Evolutionary conservation across 2,888 invertebrate species (phyloP), one percentile per base, ranked within the genome.

Genomic region (Diadromus collaris): DNA sequence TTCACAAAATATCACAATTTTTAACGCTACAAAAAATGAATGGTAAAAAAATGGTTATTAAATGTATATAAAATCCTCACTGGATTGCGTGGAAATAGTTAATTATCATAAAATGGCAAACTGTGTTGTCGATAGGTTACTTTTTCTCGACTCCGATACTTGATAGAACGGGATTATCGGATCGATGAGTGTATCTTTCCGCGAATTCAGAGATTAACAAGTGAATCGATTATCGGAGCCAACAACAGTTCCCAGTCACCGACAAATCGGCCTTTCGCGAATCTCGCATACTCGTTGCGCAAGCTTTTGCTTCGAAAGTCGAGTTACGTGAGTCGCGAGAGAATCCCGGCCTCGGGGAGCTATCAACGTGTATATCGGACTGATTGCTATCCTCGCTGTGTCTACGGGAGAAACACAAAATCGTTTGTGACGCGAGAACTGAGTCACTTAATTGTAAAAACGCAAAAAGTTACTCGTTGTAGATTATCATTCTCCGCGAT

Each of bases 211-310:
- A 51, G 24, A 51, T 24, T 24, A 24, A 51, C 24, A 13, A 51
- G 51, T 3, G 13, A 51, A 51, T 51, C 24, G 24, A 51, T 51
- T 51, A 51, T 24, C 24, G 21, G 13, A 51, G 51, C 5, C 24
- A 10, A 21, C 13, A 13, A 51, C 24, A 51, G 51, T 51, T 51
- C 5, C 51, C 51, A 24, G 5, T 51, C 24, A 13, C 4, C 51
- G 10, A 13, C 13, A 24, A 24, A 51, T 51, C 51, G 51, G 51
- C 51, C 51, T 21, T 51, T 51, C 51, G 24, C 51, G 13, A 51
- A 51, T 51, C 13, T 21, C 51, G 51, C 41, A 6, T 51, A 61
- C 61, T 61, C 51, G 51, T 71, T 71, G 34, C 61, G 71, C 70
- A 60, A 61, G 13, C 21, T 19, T 63, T 61, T 51, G 46, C 48